A percentile compares a stretch with the other conserved stretches of the same genome.
Evolutionary conservation across 1,140 invertebrate genomes (phyloP).

Genomic region (Tetramorium alpestre): DNA sequence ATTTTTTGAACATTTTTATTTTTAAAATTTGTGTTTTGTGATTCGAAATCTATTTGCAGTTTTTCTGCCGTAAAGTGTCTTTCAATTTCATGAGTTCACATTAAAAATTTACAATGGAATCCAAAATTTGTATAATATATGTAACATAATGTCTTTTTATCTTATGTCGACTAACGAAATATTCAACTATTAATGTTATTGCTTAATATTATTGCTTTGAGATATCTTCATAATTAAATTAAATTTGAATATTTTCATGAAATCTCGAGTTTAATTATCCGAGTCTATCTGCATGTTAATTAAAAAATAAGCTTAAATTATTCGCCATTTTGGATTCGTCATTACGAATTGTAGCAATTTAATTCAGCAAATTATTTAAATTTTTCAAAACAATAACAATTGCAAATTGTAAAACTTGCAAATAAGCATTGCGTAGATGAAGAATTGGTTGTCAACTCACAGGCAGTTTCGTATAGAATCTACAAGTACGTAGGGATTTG

Average conservation of each 20-base stretch:
- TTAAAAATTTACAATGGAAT: neutral
- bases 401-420: neutral
- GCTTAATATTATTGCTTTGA: neutral
- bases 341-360: neutral
- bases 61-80: neutral
- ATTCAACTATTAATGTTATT: neutral
- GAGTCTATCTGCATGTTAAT: neutral
- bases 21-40: neutral
- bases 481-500: neutral
- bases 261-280: neutral
- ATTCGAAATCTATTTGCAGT: neutral
- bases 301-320: neutral
- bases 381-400: neutral
- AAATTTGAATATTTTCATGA: neutral
- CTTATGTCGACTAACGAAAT: constrained; percentile 17
- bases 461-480: neutral
- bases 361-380: neutral
- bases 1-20: neutral
- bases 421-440: neutral
- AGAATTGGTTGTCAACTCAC: constrained; percentile 28
- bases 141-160: constrained; percentile 5
- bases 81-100: neutral
- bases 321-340: neutral
- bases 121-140: neutral
- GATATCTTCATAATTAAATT: neutral